Evolutionary conservation across 2,113 vertebrate species (phyloP).

Genomic region (Carettochelys insculpta): DNA sequence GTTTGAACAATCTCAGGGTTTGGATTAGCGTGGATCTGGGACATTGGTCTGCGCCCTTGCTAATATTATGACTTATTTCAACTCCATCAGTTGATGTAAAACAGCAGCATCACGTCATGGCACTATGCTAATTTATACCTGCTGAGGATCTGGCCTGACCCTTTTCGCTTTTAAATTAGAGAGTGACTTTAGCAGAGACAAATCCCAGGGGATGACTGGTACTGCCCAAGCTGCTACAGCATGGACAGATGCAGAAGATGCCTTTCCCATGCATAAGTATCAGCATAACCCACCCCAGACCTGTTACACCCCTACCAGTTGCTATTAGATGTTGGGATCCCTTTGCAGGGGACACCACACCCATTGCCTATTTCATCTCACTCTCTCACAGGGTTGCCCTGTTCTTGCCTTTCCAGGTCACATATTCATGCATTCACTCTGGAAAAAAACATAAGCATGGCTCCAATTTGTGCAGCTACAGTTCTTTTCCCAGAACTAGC

Average conservation of each 20-base stretch:
- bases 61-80: background rate
- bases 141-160: background rate
- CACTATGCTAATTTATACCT: background rate
- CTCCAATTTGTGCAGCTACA: background rate
- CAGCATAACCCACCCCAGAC: background rate
- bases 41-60: background rate
- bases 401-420: fast-evolving
- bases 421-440: fast-evolving
- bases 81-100: background rate
- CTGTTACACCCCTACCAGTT: background rate
- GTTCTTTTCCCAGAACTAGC: slow-evolving; percentile 42
- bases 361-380: background rate
- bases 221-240: background rate
- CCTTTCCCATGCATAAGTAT: fast-evolving
- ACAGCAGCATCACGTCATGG: background rate
- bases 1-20: background rate
- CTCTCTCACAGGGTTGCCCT: background rate
- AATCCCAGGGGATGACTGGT: fast-evolving
- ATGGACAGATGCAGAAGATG: background rate
- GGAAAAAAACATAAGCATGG: background rate
- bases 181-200: background rate
- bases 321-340: background rate
- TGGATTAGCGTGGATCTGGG: background rate
- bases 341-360: background rate
- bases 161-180: background rate